Conservation (phyloP, 1,140 invertebrate species). For the Dinothrombium tinctorium region DNA sequence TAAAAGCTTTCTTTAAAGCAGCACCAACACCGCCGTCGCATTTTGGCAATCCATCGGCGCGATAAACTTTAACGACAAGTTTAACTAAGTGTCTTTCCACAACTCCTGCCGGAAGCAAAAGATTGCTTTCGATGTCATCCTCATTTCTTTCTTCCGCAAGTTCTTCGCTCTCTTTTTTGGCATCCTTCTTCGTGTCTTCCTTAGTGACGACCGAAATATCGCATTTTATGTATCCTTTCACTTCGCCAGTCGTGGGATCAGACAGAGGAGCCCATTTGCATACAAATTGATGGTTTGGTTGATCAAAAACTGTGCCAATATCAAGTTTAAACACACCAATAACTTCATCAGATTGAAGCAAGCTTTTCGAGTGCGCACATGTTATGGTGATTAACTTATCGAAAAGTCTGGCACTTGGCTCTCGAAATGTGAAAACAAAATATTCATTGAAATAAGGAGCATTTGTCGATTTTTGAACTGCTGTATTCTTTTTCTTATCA, state of each 20-base stretch:
- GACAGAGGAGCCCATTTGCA: not conserved
- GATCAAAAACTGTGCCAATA: not conserved
- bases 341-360: not conserved
- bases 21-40: slow-evolving; percentile 46
- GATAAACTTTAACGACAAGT: slow-evolving; percentile 53
- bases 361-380: not conserved
- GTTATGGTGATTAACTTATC: slow-evolving; percentile 1
- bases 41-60: slow-evolving; percentile 60
- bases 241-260: slow-evolving; percentile 1
- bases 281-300: not conserved
- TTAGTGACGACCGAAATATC: slow-evolving; percentile 72
- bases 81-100: slow-evolving; percentile 54
- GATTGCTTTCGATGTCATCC: slow-evolving; percentile 20
- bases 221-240: slow-evolving; percentile 53
- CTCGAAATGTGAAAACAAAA: not conserved
- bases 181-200: slow-evolving; percentile 36
- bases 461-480: slow-evolving; percentile 72
- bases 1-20: slow-evolving; percentile 54
- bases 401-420: slow-evolving; percentile 5
- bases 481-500: slow-evolving; percentile 59
- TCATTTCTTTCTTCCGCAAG: not conserved
- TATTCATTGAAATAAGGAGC: slow-evolving; percentile 70
- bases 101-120: slow-evolving; percentile 58
- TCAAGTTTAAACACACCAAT: not conserved
- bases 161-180: not conserved